Percentiles rank a stretch among this genome's conserved stretches.
Conservation (phyloP, 2,888 invertebrate species). For the Nemapogon koenigi region DNA sequence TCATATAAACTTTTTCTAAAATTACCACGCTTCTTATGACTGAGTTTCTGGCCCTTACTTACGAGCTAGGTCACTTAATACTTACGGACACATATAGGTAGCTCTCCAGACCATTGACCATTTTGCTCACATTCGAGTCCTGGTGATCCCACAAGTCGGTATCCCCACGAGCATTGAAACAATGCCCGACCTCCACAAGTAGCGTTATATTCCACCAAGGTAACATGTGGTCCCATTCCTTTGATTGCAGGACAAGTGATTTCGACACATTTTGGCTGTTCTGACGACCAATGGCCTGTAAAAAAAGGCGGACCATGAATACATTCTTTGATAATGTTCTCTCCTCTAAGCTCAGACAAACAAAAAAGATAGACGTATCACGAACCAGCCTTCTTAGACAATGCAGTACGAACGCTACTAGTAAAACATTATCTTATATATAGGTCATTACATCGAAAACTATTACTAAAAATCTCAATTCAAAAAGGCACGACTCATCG, state of each 20-base stretch:
- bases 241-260: slow-evolving; percentile 79
- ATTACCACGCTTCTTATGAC: too few species aligned
- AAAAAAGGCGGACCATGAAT: too few species aligned
- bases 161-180: slow-evolving; percentile 87
- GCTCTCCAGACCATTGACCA: slow-evolving; percentile 80
- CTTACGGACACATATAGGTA: slow-evolving; percentile 79
- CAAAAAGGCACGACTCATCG: too few species aligned
- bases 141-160: slow-evolving; percentile 76
- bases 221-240: slow-evolving; percentile 73
- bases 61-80: too few species aligned
- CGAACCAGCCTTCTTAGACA: too few species aligned
- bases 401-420: too few species aligned
- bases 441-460: too few species aligned
- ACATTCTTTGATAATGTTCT: not conserved
- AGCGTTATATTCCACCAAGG: slow-evolving; percentile 79
- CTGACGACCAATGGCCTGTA: slow-evolving; percentile 78
- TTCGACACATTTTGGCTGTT: slow-evolving; percentile 75
- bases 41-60: too few species aligned
- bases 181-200: slow-evolving; percentile 81
- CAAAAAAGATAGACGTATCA: not conserved
- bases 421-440: too few species aligned
- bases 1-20: too few species aligned
- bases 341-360: not conserved
- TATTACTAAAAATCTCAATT: too few species aligned
- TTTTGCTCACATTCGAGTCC: slow-evolving; percentile 81